Evolutionary conservation across 2,888 invertebrate genomes (phyloP).

Genomic region (Apodemia zela): DNA sequence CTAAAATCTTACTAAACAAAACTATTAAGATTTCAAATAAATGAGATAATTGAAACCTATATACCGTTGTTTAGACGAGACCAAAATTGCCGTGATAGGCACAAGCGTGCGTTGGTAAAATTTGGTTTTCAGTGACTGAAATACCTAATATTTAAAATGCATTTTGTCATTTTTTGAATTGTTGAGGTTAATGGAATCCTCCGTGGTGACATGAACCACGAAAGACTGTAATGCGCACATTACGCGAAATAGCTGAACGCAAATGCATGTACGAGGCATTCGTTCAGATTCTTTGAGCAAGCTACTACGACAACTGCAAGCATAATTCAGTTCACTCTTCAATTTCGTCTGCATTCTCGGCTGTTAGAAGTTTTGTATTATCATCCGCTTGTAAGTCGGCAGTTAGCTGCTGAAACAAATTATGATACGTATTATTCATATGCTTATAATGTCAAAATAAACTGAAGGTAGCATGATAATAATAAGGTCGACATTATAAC

Average conservation of each 20-base stretch:
- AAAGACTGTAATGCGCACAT: constrained; percentile 2
- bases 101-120: neutral
- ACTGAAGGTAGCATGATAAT: neutral
- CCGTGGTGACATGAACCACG: neutral
- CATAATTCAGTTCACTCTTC: constrained; percentile 52
- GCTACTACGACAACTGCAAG: constrained; percentile 31
- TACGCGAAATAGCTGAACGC: neutral
- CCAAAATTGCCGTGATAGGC: neutral
- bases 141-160: neutral
- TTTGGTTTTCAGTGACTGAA: neutral
- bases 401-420: constrained; percentile 65
- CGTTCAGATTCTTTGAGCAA: constrained; percentile 42
- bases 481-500: neutral
- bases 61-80: neutral
- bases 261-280: constrained; percentile 43
- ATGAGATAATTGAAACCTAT: neutral
- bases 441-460: neutral
- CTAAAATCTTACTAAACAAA: neutral
- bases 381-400: constrained; percentile 69
- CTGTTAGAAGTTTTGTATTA: constrained; percentile 71
- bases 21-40: neutral
- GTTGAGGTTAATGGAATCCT: neutral
- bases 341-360: constrained; percentile 68
- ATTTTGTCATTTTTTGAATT: neutral
- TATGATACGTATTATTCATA: constrained; percentile 13